Base-by-base conservation (phyloP, 2,113 vertebrate genomes). In the Mormyrus lacerda region DNA sequence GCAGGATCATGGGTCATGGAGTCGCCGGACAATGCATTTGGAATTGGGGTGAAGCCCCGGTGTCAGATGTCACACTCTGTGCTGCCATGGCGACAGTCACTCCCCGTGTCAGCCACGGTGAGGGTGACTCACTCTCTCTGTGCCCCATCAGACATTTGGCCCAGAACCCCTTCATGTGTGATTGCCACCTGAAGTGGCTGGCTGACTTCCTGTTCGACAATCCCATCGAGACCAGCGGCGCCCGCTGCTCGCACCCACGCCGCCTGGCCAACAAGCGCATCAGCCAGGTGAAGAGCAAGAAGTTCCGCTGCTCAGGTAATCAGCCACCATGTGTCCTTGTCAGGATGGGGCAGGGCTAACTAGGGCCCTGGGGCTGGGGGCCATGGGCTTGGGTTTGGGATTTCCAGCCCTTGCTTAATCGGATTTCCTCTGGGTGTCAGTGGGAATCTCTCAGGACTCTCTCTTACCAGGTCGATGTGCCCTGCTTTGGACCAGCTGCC, bases 241-340 rank as follows among this genome's bases (percentile, higher is more conserved):
- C 98, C 1, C 98, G 98, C 93, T 99, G 98, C 96, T 98, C 97
- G 95, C 97, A 97, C 94, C 98, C 98, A 0, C 96, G 98, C 89
- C 96, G 98, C 91, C 97, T 99, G 92, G 97, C 98, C 93, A 99
- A 99, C 97, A 99, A 99, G 91, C 97, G 98, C 93, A 99, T 99
- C 96, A 97, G 98, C 97, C 97, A 99, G 97, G 96, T 99, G 94
- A 99, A 99, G 97, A 98, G 97, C 95, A 99, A 99, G 96, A 99
- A 99, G 97, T 99, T 99, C 97, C 97, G 98, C 94, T 99, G 98
- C 96, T 98, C 98, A 98, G 98, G 98, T 99, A 97, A 45, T 55
- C 35, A 4, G 17, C 31, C 24, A 2, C 61, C 58, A 47, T 2
- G 35, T 11, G n/a, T 69, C 10, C 61, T 27, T 69, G 27, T 69